Conservation (phyloP, 2,113 vertebrate species). For the Ifrita kowaldi region DNA sequence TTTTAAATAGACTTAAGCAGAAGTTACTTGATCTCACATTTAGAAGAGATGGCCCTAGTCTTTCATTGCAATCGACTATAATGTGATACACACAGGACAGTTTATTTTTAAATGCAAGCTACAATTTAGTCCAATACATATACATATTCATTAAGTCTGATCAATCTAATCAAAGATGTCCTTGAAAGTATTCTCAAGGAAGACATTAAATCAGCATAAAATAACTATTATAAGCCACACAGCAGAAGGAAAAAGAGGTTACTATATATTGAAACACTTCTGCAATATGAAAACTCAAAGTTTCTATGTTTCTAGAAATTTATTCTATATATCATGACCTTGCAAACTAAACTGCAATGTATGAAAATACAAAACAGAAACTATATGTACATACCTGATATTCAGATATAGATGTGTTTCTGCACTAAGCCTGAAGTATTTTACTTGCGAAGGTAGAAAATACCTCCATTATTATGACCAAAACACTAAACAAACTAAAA, state of each 20-base stretch:
- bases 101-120: conserved; percentile 67
- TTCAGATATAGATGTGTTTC: neutral
- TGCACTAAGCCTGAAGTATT: neutral
- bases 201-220: conserved; percentile 58
- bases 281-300: neutral
- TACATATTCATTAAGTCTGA: conserved; percentile 69
- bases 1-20: neutral
- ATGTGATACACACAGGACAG: neutral
- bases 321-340: neutral
- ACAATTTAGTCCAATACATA: conserved; percentile 56
- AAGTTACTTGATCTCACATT: neutral
- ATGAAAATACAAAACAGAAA: neutral
- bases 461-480: neutral
- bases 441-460: neutral
- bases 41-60: neutral
- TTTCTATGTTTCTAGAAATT: neutral
- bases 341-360: neutral
- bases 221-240: conserved; percentile 5
- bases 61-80: neutral
- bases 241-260: conserved; percentile 4
- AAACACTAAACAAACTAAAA: neutral
- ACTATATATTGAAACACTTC: neutral
- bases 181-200: conserved; percentile 59
- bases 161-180: conserved; percentile 67
- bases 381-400: neutral